A percentile compares a stretch with the other conserved stretches of the same genome.
phyloP scores from a whole-genome alignment of 2,113 vertebrate genomes.

The Cheirogaleus medius region DNA sequence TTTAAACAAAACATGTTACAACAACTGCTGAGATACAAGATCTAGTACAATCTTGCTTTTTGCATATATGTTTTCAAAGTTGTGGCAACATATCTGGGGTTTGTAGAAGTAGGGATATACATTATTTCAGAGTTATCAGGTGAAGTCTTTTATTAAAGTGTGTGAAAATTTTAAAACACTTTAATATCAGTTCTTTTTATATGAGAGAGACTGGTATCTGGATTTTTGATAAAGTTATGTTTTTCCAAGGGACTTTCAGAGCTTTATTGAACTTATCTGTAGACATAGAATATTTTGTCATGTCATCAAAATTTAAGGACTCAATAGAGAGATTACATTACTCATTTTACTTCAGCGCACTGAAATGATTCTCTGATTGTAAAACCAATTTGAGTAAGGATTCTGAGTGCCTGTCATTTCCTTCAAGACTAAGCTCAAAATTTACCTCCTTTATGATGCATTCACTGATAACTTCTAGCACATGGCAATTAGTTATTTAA shows the following conservation, averaged over 20 bases:
- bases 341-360: neutral
- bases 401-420: constrained; percentile 37
- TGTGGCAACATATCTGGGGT: neutral
- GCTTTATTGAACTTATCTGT: neutral
- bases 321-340: neutral
- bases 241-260: neutral
- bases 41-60: neutral
- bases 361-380: constrained; percentile 4
- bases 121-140: neutral
- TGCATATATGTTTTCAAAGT: neutral
- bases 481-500: constrained; percentile 51
- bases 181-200: neutral
- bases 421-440: neutral
- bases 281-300: constrained; percentile 12
- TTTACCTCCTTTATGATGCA: constrained; percentile 48
- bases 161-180: neutral
- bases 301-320: constrained; percentile 33
- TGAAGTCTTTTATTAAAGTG: neutral
- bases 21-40: neutral
- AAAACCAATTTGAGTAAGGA: constrained; percentile 41
- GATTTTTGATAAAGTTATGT: neutral
- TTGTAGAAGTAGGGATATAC: neutral
- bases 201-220: neutral
- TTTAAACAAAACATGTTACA: constrained; percentile 16
- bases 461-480: constrained; percentile 13